Percentiles rank a stretch among this genome's conserved stretches.
Evolutionary conservation across 2,113 vertebrate species (phyloP).

Genomic region (Lasiurus cinereus): DNA sequence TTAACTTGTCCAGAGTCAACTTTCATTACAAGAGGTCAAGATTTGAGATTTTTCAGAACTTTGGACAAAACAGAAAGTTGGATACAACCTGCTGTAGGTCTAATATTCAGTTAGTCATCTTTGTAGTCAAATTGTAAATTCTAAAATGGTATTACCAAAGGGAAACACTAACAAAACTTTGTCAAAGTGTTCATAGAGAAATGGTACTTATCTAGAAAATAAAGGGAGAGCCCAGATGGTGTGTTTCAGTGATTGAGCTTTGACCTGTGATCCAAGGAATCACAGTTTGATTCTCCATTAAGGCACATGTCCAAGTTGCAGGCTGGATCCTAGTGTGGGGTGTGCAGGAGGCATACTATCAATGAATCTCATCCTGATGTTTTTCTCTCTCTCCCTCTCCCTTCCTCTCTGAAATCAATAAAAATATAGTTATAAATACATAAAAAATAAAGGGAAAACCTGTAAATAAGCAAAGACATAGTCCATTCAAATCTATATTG

Average conservation of each 20-base stretch:
- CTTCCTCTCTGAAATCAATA: too few species aligned
- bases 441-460: too few species aligned
- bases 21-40: conserved; percentile 8
- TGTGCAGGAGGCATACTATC: not conserved
- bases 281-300: too few species aligned
- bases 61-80: not conserved
- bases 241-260: too few species aligned
- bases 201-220: not conserved
- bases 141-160: not conserved
- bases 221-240: not conserved
- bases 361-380: too few species aligned
- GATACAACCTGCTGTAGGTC: not conserved
- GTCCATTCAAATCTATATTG: not conserved
- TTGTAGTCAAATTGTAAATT: not conserved
- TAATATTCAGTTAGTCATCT: not conserved
- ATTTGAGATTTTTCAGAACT: not conserved
- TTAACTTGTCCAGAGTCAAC: not conserved
- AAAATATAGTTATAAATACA: too few species aligned
- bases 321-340: too few species aligned
- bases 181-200: not conserved
- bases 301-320: too few species aligned
- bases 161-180: not conserved
- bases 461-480: not conserved
- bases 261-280: too few species aligned
- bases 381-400: too few species aligned